Base-by-base conservation (phyloP, 1,140 invertebrate genomes). In the Hyles vespertilio region DNA sequence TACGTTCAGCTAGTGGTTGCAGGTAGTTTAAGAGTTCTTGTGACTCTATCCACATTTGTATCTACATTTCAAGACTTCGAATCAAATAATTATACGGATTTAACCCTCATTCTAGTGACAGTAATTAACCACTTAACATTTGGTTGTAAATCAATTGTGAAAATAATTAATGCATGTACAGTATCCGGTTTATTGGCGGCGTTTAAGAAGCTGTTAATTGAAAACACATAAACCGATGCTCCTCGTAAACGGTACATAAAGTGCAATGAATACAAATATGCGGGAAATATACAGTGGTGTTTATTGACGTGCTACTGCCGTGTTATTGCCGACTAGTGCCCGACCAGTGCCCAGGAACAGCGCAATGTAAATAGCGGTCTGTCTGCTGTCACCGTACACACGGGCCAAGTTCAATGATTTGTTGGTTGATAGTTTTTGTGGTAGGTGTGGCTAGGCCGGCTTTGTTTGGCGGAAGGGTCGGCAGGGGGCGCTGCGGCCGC, bases 391-490 rank as follows among this genome's bases (percentile, higher is more conserved):
- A 48, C 6, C 7, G 33, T 45, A 11, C 32, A 46, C 22, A 32
- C 1, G 11, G 51, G 44, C 46, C 51, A 51, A 57, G 58, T 64
- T 59, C 57, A 59, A 64, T 64, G 62, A 50, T 64, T 59, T 59
- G 52, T 52, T 52, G 32, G n/a, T 40, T 40, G 4, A 40, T 40
- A 40, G 57, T 65, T 63, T 63, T 59, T 59, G 40, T 32, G 46
- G 59, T 58, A 65, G 65, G 63, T 62, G 62, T 64, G 60, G 65
- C 61, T 59, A 55, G 44, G 43, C 53, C 53, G 43, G 63, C 69
- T 74, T 77, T 74, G 73, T 79, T 67, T 63, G 47, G 51, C 48
- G 40, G 55, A 33, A 8, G 49, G 50, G 54, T 44, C 55, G 51
- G 54, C 59, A 68, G 63, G 58, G 64, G 70, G 65, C 72, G 69